Conservation (phyloP, 2,113 vertebrate genomes). For the Indicator maculatus region DNA sequence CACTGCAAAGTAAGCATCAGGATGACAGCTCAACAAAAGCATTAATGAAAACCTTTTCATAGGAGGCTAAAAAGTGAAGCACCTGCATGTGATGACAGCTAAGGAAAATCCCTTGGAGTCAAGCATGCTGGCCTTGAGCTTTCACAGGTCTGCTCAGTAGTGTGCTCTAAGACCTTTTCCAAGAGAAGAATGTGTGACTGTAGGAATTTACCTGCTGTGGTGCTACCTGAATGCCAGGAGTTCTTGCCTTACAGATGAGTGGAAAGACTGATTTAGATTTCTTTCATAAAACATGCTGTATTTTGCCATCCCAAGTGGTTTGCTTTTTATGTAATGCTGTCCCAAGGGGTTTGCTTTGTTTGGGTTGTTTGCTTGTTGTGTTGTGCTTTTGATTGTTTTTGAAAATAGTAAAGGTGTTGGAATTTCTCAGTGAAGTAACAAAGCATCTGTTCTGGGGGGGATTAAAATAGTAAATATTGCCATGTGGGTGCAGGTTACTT, state of each 20-base stretch:
- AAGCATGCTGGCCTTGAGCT: background rate
- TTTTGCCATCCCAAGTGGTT: background rate
- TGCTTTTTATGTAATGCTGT: no score
- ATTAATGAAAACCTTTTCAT: background rate
- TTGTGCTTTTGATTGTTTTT: background rate
- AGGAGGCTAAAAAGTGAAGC: background rate
- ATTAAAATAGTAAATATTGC: background rate
- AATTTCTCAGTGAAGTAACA: background rate
- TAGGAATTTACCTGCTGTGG: background rate
- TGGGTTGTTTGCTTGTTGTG: background rate
- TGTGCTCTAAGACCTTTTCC: background rate
- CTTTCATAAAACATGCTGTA: background rate
- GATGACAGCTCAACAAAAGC: background rate
- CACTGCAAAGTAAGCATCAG: background rate
- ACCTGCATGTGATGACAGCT: background rate
- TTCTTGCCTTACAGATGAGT: background rate
- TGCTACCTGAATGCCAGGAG: background rate
- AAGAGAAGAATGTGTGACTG: background rate
- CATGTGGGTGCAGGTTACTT: accelerated
- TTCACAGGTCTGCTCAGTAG: background rate
- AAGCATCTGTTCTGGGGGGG: background rate
- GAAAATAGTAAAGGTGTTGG: background rate
- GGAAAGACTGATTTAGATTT: background rate
- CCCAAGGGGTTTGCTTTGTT: background rate
- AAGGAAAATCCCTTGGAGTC: background rate